Evolutionary conservation across 2,113 vertebrate genomes (phyloP), one percentile per base, ranked within the genome.

Genomic region (Paracanthobrama guichenoti): DNA sequence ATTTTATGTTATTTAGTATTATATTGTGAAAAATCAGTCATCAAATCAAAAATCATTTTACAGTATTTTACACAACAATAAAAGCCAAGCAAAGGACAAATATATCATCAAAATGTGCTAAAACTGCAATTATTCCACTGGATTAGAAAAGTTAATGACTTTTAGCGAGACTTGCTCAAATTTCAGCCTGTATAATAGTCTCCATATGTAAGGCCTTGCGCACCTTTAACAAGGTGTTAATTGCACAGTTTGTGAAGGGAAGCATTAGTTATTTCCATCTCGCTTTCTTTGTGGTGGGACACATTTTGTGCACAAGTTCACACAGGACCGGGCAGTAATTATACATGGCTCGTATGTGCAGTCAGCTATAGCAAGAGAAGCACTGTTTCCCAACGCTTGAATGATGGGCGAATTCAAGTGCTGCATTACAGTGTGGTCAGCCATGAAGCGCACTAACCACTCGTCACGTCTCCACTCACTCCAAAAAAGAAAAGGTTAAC

Each of bases 181-280:
- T 71, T 86, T 82, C 42, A 31, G 20, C 83, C 73, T 67, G 50
- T 82, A 77, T 89, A 89, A 90, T 86, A 53, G 57, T 55, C 85
- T 75, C 89, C 88, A 89, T 84, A 87, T 90, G 88, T 42, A 72
- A 73, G 85, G 83, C 78, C 88, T 80, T 67, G 59, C 55, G 48
- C 20, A 71, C 88, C 66, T 88, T 90, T 90, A 88, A 90, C 88
- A 89, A 90, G 89, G 89, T 90, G 89, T 90, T 89, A 90, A 90
- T 89, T 90, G 86, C 82, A 67, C 48, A 83, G 85, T 88, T 87
- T 83, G 85, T 79, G 84, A 71, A 79, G 64, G 89, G 85, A 82
- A 85, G 67, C 79, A 71, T 84, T 80, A 22, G 79, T 48, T 74
- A 78, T 75, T 86, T 85, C 75, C 83, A 79, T 74, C 71, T 50